Evolutionary conservation across 2,888 invertebrate species (phyloP), one percentile per base, ranked within the genome.

Genomic region (Cantharis rustica): DNA sequence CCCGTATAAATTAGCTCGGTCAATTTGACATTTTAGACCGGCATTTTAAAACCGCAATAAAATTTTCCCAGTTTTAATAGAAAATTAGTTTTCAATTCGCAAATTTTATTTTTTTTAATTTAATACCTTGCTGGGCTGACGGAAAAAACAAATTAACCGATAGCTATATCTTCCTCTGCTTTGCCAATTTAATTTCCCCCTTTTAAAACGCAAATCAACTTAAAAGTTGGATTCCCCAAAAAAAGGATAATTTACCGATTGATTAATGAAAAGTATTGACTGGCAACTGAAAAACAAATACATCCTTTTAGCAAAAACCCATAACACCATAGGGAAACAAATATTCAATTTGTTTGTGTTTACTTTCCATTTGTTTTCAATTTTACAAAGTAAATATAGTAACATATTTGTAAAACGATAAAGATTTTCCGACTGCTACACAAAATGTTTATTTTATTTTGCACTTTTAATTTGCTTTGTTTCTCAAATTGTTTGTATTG

Each of bases 331-430:
- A 63, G 66, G 69, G 71, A 77, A 77, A 75, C 77, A 77, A 77
- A 77, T 75, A 75, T 77, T 77, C 75, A 61, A 75, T 75, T 75
- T 70, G 72, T 69, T 61, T 75, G 10, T 72, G 75, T 77, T 75
- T 77, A 69, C 68, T 75, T 77, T 75, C 71, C 77, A 77, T 77
- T 74, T 72, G 75, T 77, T 75, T 75, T 71, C 77, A 77, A 77
- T 77, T 77, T 76, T 73, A 71, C 66, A 73, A 73, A 68, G 76
- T 76, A 76, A 76, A 76, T 76, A 76, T 31, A 23, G 17, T 13
- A 17, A 13, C 62, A 16, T 16, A n/a, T 13, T 63, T 68, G 17
- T 66, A 17, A 17, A 66, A 20, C 64, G 13, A 66, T 16, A 66
- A 66, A 66, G n/a, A 66, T 66, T 66, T 66, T 66, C 64, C 23